These are phyloP conservation scores for Noctuana brunneofusca DNA, from an alignment of 2,888 invertebrate species.

Conservation along the genomic window DNA sequence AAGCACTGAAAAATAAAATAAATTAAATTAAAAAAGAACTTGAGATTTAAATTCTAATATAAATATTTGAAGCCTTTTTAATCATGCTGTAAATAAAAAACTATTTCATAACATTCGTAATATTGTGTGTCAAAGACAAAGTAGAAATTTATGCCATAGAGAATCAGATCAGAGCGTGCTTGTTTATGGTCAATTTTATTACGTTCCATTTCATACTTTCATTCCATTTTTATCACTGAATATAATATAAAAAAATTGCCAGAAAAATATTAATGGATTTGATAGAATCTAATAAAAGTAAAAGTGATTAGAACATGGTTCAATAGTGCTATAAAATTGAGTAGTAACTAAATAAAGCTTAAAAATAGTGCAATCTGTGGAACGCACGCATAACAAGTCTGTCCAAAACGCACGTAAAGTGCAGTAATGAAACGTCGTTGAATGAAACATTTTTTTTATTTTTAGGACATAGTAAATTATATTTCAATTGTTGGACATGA, in stretches of 20 bases:
- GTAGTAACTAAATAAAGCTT: not conserved
- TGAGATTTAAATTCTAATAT: not conserved
- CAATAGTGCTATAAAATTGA: not conserved
- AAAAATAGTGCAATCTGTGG: conserved; percentile 31
- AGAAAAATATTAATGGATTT: not conserved
- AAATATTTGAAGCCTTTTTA: not conserved
- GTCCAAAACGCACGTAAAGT: conserved; percentile 35
- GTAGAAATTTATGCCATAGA: conserved; percentile 42
- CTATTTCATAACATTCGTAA: no score
- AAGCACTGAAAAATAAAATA: conserved; percentile 38
- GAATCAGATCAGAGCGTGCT: conserved; percentile 46
- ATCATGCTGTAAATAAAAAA: not conserved
- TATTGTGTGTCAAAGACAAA: conserved; percentile 36
- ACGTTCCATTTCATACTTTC: conserved; percentile 53
- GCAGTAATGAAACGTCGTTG: conserved; percentile 72
- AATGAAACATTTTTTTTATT: conserved; percentile 79
- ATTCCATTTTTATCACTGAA: not conserved
- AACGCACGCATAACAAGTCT: conserved; percentile 37
- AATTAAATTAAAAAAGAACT: conserved; percentile 4
- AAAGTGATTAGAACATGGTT: not conserved
- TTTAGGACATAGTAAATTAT: conserved; percentile 76
- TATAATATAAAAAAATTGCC: not conserved
- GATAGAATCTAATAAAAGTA: not conserved
- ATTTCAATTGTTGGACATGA: conserved; percentile 76
- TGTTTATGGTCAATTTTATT: conserved; percentile 51